These are phyloP conservation scores for Epizoanthus stellaris DNA, from an alignment of 92 coral and sea anemone species.

Conservation along the genomic window DNA sequence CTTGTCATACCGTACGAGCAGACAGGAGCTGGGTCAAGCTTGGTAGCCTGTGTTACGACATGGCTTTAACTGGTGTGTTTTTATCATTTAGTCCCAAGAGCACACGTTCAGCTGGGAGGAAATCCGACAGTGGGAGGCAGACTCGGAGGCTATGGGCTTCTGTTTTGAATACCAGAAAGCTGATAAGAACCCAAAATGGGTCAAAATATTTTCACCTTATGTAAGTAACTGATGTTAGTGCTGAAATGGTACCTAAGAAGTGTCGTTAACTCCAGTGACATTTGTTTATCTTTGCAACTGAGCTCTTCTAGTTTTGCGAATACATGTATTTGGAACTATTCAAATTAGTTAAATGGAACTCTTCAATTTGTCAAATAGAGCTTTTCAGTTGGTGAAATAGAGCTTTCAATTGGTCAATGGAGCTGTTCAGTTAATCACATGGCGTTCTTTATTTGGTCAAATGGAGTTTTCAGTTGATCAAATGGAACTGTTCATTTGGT, in stretches of 20 bases:
- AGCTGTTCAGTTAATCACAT: no score
- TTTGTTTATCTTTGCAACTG: no score
- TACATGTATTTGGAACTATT: neutral
- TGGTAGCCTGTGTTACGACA: neutral
- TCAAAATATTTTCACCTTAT: constrained; percentile 83
- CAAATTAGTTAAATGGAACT: neutral
- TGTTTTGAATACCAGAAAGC: constrained; percentile 87
- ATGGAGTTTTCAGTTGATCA: no score
- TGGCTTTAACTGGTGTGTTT: neutral
- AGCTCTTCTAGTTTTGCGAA: neutral
- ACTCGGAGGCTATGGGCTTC: constrained; percentile 96
- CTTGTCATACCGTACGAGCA: no score
- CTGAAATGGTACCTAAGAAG: neutral
- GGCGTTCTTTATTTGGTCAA: no score
- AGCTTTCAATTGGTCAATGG: neutral
- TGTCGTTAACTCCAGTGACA: no score
- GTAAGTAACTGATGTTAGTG: constrained; percentile 54
- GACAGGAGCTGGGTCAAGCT: neutral
- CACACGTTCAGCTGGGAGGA: constrained; percentile 89
- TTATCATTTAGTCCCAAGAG: constrained; percentile 69
- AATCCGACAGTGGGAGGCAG: constrained; percentile 79
- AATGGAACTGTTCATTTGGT: no score
- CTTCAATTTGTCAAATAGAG: neutral
- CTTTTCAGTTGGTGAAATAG: neutral
- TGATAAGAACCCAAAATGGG: constrained; percentile 88